phyloP scores from a whole-genome alignment of 2,797 vertebrate species.

The Rachycentron canadum region DNA sequence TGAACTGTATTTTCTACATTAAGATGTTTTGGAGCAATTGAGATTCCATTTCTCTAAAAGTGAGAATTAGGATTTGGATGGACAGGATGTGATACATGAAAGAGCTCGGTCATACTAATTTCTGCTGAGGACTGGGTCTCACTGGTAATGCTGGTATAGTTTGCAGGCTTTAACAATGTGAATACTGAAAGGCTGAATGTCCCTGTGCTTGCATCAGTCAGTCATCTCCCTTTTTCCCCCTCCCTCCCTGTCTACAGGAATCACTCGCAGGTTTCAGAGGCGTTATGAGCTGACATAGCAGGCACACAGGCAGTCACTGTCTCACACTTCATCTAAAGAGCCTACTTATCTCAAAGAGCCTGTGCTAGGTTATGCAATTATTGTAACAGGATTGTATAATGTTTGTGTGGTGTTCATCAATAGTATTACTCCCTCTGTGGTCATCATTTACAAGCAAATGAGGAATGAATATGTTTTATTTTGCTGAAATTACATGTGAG shows the following conservation, averaged over 20 bases:
- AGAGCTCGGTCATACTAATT: conserved; percentile 36
- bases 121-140: conserved; percentile 38
- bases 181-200: conserved; percentile 66
- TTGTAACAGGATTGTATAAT: conserved; percentile 63
- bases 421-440: conserved; percentile 32
- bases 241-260: conserved; percentile 51
- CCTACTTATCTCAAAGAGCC: conserved; percentile 60
- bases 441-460: conserved; percentile 24
- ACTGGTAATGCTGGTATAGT: conserved; percentile 51
- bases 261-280: conserved; percentile 55
- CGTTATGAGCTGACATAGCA: conserved; percentile 57
- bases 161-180: conserved; percentile 65
- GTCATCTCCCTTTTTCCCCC: conserved; percentile 22
- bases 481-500: conserved; percentile 6
- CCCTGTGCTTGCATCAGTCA: conserved; percentile 64
- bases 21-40: conserved; percentile 8
- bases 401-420: conserved; percentile 43
- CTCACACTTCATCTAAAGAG: conserved; percentile 65
- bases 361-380: conserved; percentile 67
- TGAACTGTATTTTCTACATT: conserved; percentile 28
- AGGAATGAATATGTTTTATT: conserved; percentile 14
- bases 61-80: conserved; percentile 19
- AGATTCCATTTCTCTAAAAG: conserved; percentile 23
- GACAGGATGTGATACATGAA: conserved; percentile 32
- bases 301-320: conserved; percentile 52